These are phyloP conservation scores for Heptranchias perlo DNA, from an alignment of 2,113 vertebrate species.

Conservation along the genomic window DNA sequence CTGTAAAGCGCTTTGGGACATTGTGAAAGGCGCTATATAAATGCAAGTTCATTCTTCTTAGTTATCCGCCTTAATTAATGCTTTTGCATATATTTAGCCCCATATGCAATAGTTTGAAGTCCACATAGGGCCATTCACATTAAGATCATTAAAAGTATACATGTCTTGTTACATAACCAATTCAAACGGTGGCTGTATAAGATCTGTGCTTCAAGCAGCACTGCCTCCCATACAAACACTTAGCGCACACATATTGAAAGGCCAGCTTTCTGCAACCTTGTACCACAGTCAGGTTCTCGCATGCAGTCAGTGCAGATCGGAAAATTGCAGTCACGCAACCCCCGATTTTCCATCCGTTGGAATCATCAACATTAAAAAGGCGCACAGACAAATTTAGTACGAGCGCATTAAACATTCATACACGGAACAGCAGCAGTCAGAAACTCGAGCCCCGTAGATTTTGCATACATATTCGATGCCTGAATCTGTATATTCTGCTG, in stretches of 20 bases:
- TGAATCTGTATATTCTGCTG: background rate
- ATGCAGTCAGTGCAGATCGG: background rate
- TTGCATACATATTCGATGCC: background rate
- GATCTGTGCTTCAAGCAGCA: background rate
- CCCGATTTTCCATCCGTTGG: background rate
- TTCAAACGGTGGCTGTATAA: background rate
- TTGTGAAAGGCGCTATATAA: background rate
- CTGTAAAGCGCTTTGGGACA: background rate
- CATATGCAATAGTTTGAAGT: background rate
- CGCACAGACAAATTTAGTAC: background rate
- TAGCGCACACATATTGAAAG: background rate
- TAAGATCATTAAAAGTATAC: background rate
- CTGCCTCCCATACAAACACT: background rate
- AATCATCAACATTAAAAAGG: background rate
- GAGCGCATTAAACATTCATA: background rate
- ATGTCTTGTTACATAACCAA: background rate
- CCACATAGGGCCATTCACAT: background rate
- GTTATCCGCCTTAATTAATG: background rate
- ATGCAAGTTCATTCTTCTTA: background rate
- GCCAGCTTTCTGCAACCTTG: background rate
- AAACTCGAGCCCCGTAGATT: background rate
- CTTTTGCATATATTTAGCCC: background rate
- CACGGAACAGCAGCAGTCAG: background rate
- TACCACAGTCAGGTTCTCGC: background rate
- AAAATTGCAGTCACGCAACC: background rate